These are phyloP conservation scores for Pseudopodoces humilis DNA, from an alignment of 2,113 vertebrate species.

Conservation along the genomic window DNA sequence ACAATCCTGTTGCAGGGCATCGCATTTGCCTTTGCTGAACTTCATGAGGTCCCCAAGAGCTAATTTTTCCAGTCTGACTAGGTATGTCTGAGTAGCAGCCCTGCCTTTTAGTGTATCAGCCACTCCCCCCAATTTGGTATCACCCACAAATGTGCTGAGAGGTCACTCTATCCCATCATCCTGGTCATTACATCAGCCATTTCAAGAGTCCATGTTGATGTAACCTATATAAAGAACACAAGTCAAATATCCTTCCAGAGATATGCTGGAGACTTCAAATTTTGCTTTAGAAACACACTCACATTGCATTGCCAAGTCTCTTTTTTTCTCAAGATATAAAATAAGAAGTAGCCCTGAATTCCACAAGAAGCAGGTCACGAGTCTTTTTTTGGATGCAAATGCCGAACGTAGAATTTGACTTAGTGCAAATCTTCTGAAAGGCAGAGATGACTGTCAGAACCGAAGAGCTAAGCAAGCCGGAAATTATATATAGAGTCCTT, in stretches of 20 bases:
- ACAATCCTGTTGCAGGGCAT: not conserved
- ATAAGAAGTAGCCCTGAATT: not conserved
- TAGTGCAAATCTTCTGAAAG: not conserved
- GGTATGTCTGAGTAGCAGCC: constrained; percentile 3
- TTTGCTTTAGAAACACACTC: not conserved
- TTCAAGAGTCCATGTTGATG: not conserved
- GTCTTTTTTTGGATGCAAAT: not conserved
- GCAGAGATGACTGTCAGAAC: not conserved
- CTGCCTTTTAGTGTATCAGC: not conserved
- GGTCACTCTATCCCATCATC: not conserved
- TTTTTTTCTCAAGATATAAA: not conserved
- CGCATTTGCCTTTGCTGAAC: not conserved
- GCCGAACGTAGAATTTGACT: not conserved
- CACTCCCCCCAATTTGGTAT: constrained; percentile 30
- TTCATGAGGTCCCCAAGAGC: not conserved
- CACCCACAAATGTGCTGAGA: constrained; percentile 22
- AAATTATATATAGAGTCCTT: not conserved
- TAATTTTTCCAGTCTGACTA: constrained; percentile 24
- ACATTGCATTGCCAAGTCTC: not conserved
- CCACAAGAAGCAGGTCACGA: not conserved
- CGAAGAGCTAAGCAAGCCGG: not conserved
- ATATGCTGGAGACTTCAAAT: not conserved
- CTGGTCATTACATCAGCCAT: not conserved
- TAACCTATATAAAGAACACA: not conserved
- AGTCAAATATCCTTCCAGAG: not conserved